phyloP scores from a whole-genome alignment of 2,888 invertebrate species.

The Amiota communis region DNA sequence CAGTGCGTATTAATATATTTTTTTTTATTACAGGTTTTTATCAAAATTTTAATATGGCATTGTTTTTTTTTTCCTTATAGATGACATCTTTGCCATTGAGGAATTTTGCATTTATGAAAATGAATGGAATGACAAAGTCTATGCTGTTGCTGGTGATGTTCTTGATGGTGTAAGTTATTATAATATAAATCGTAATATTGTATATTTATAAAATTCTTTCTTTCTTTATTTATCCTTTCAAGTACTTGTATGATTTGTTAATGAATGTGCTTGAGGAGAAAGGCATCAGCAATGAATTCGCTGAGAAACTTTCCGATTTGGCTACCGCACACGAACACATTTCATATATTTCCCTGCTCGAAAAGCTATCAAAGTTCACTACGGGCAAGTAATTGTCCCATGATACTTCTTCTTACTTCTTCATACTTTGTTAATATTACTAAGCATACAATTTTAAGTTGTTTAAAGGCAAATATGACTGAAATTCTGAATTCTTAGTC shows the following conservation, averaged over 20 bases:
- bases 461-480: slow-evolving; percentile 49
- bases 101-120: slow-evolving; percentile 93
- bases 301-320: slow-evolving; percentile 88
- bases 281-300: slow-evolving; percentile 94
- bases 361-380: slow-evolving; percentile 87
- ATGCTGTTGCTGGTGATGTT: slow-evolving; percentile 93
- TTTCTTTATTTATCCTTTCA: slow-evolving; percentile 66
- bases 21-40: background rate
- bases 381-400: slow-evolving; percentile 74
- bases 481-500: slow-evolving; percentile 49
- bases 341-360: slow-evolving; percentile 90
- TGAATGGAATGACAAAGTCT: slow-evolving; percentile 89
- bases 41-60: slow-evolving; percentile 1
- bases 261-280: slow-evolving; percentile 97
- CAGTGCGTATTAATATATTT: slow-evolving; percentile 74
- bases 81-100: slow-evolving; percentile 93
- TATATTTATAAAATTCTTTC: background rate
- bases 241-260: slow-evolving; percentile 94
- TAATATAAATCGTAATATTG: background rate
- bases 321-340: slow-evolving; percentile 95
- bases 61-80: slow-evolving; percentile 71
- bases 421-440: background rate
- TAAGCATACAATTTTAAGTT: slow-evolving; percentile 39
- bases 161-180: slow-evolving; percentile 87
- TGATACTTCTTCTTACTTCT: background rate